Evolutionary conservation across 2,113 vertebrate species (phyloP), one percentile per base, ranked within the genome.

Genomic region (Balaeniceps rex): DNA sequence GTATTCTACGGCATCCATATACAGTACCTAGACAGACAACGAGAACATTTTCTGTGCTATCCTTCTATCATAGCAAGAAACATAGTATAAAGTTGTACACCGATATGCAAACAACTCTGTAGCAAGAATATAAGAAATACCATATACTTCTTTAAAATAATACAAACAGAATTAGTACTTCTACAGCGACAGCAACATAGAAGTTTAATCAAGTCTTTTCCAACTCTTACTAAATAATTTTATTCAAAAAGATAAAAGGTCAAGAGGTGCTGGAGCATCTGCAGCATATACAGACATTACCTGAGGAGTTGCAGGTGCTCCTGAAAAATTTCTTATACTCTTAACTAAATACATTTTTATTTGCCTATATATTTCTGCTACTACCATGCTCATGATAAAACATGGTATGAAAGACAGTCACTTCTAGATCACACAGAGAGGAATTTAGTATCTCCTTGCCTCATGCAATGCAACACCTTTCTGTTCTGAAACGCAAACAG

Each of bases 1-100:
- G 95, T 99, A 98, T 63, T 98, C 98, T 18, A 98, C 90, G 0
- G 99, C 99, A 5, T 99, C 99, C 98, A 99, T 88, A 77, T 99
- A 99, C 38, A 99, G 72, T 7, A 98, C 98, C 99, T 99, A 88
- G 17, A 13, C 34, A 52, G 29, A 58, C 28, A 95, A 34, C 1
- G 7, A 77, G 38, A 90, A 86, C 8, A 4, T n/a, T 28, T 69
- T 34, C 44, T 58, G 40, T 55, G 81, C n/a, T 18, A 26, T 33
- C 55, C 8, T 77, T 78, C 71, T 61, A 36, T 31, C n/a, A 44
- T 1, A 49, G 52, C 49, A 76, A 65, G 51, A 80, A 81, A 52
- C n/a, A 11, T 1, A 26, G n/a, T 5, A 36, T 19, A 19, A 66
- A 49, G 40, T 16, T 60, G 12, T 10, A 64, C 0, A 0, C 1